Evolutionary conservation across 2,888 invertebrate genomes (phyloP).

Genomic region (Gryllus longicercus): DNA sequence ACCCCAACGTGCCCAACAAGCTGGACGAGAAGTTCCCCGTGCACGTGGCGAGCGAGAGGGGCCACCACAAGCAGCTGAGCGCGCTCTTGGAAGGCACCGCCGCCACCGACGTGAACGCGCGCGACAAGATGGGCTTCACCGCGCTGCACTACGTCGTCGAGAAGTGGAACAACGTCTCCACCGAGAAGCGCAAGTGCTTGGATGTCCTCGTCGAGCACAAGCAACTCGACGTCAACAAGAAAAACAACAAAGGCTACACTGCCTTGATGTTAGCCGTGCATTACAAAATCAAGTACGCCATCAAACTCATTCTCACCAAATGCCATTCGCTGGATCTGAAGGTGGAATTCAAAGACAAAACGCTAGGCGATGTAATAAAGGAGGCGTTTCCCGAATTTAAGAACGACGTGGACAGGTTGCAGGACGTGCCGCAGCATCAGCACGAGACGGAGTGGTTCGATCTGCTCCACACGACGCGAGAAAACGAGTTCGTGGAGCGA

Average conservation of each 20-base stretch:
- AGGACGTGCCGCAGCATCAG: neutral
- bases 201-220: conserved; percentile 21
- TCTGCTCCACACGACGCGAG: conserved; percentile 21
- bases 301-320: conserved; percentile 39
- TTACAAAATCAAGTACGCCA: conserved; percentile 42
- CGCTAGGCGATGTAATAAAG: neutral
- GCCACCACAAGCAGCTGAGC: neutral
- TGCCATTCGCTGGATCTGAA: conserved; percentile 53
- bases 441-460: conserved; percentile 11
- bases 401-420: neutral
- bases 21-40: conserved; percentile 18
- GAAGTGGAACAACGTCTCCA: neutral
- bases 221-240: neutral
- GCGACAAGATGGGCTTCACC: conserved; percentile 24
- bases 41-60: conserved; percentile 20
- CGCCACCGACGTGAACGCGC: conserved; percentile 21
- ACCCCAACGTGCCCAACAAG: conserved; percentile 25
- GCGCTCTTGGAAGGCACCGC: neutral
- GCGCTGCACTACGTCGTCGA: conserved; percentile 26
- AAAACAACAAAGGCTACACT: conserved; percentile 24
- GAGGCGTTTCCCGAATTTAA: neutral
- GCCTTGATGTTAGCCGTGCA: conserved; percentile 44
- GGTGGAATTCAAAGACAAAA: conserved; percentile 42
- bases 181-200: conserved; percentile 12
- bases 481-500: conserved; percentile 35